Evolutionary conservation across 2,888 invertebrate genomes (phyloP), one percentile per base, ranked within the genome.

Genomic region (Oxystoma pomonae): DNA sequence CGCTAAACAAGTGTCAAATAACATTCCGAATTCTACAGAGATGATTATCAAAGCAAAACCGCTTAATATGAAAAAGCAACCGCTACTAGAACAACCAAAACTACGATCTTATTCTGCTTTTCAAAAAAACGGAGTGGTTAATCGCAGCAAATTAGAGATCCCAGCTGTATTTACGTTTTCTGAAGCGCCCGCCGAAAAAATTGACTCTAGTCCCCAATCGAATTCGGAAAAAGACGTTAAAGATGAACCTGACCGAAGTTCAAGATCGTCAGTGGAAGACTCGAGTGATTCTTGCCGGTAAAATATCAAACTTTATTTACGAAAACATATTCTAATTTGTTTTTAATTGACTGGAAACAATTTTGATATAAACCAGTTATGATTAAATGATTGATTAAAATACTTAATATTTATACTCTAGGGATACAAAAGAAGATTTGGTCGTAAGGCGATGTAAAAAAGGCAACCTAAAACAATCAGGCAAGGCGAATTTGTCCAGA

Each of bases 131-230:
- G 84, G 83, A 71, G 84, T 86, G 62, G 85, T 89, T 69, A 87
- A 86, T 71, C 88, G 88, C 73, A 89, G 87, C 71, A 82, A 91
- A 65, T 91, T 91, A 72, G 92, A 92, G 79, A 90, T 92, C 89
- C 91, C 92, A 59, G 90, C 92, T 16, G 89, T 90, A 18, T 91
- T 91, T 78, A 82, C 92, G 60, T 92, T 91, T 79, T 90, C 91
- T 9, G 67, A 67, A 59, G 18, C 7, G 9, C 7, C 20, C 16
- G 7, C 12, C 1, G 62, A 65, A 2, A 65, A 65, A 63, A 59
- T 51, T 9, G 63, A 65, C 35, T 16, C 20, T n/a, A 59, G 18
- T 20, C 7, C 18, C 2, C 61, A 55, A 51, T 16, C 16, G 7
- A 50, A 1, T 17, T 18, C 57, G 3, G 66, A 68, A 22, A 67